Percentiles rank a stretch among this genome's conserved stretches.
These are phyloP conservation scores for Mareca penelope DNA, from an alignment of 2,797 vertebrate species.

Conservation along the genomic window DNA sequence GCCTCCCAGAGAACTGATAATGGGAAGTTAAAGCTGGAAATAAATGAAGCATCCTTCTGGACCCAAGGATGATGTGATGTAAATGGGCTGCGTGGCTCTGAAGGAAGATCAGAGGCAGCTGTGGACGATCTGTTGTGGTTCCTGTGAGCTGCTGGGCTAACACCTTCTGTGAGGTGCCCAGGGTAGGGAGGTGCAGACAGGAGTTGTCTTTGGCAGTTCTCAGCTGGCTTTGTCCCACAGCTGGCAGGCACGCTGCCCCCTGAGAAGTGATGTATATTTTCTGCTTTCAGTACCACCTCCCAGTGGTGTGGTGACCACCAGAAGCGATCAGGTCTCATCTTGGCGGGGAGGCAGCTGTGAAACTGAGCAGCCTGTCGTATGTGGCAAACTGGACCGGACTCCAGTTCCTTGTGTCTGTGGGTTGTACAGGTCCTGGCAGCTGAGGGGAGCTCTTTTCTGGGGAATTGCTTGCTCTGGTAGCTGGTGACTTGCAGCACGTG, in stretches of 20 bases:
- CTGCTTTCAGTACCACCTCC: neutral
- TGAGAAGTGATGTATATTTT: accelerated
- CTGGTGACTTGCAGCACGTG: neutral
- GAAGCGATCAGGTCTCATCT: neutral
- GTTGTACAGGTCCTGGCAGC: neutral
- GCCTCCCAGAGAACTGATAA: neutral
- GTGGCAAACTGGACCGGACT: neutral
- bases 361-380: neutral
- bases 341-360: neutral
- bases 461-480: neutral
- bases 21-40: neutral
- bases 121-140: neutral
- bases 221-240: neutral
- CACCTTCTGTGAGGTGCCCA: neutral
- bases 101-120: neutral
- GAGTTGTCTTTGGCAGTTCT: neutral
- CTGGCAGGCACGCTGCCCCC: neutral
- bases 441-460: neutral
- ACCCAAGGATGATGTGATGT: neutral
- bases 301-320: neutral
- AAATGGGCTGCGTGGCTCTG: neutral
- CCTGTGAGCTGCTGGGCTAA: neutral
- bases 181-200: neutral
- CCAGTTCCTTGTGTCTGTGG: neutral
- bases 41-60: neutral